These are phyloP conservation scores for Diplazon laetatorius DNA, from an alignment of 2,888 invertebrate species.

Conservation along the genomic window DNA sequence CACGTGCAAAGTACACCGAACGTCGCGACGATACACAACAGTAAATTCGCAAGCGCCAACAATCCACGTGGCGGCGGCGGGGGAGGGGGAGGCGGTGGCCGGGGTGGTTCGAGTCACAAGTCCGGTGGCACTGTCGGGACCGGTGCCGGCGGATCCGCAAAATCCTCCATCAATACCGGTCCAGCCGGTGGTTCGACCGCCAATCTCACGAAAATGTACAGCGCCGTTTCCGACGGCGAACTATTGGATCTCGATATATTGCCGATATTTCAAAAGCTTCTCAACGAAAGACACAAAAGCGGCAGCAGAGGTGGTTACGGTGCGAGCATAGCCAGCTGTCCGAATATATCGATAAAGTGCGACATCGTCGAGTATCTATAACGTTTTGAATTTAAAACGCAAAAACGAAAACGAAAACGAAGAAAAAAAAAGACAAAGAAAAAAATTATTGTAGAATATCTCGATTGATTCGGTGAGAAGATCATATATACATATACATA, in stretches of 20 bases:
- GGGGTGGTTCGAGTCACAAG: slow-evolving; percentile 77
- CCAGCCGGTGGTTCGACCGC: slow-evolving; percentile 75
- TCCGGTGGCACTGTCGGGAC: slow-evolving; percentile 38
- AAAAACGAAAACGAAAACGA: neutral
- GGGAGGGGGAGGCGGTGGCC: slow-evolving; percentile 75
- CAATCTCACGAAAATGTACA: slow-evolving; percentile 85
- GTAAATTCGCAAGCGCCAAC: slow-evolving; percentile 84
- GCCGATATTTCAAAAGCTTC: slow-evolving; percentile 95
- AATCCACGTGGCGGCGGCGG: slow-evolving; percentile 81
- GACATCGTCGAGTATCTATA: slow-evolving; percentile 97
- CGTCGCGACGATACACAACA: slow-evolving; percentile 84
- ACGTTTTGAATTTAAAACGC: slow-evolving; percentile 67
- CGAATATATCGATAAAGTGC: slow-evolving; percentile 97
- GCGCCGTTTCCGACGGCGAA: slow-evolving; percentile 93
- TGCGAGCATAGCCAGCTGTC: slow-evolving; percentile 93
- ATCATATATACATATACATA: no score
- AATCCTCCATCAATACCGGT: slow-evolving; percentile 29
- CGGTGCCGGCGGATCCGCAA: slow-evolving; percentile 32
- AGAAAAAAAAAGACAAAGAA: no score
- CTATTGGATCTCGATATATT: slow-evolving; percentile 93
- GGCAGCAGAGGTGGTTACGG: slow-evolving; percentile 87
- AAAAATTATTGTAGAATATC: no score
- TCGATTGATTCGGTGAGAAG: no score
- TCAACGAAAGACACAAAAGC: slow-evolving; percentile 90
- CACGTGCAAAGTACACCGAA: slow-evolving; percentile 87